Conservation (phyloP, 2,113 vertebrate species). For the Nycticryphes semicollaris region DNA sequence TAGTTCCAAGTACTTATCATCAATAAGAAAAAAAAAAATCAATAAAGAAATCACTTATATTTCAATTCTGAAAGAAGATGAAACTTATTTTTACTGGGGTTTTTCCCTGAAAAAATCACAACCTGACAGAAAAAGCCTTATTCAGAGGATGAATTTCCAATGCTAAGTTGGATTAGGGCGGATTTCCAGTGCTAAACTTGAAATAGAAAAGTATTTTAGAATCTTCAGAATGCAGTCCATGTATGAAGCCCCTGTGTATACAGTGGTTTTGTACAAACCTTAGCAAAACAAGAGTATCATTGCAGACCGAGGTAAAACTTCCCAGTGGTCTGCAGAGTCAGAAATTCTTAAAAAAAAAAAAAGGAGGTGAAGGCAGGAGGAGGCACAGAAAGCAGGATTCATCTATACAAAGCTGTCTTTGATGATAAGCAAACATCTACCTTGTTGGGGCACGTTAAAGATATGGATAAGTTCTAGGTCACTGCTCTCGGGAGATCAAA, state of each 20-base stretch:
- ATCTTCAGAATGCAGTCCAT: not conserved
- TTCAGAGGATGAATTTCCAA: not conserved
- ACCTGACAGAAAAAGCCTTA: not conserved
- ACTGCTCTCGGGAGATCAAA: constrained; percentile 41
- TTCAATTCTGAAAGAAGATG: not conserved
- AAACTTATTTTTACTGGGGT: not conserved
- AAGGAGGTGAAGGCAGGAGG: not conserved
- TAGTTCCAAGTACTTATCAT: not conserved
- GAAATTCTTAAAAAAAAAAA: not conserved
- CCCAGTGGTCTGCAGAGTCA: not conserved
- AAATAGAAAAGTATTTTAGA: not conserved
- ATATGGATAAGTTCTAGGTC: constrained; percentile 38
- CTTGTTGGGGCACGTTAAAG: constrained; percentile 16
- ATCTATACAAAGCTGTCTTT: constrained; percentile 38
- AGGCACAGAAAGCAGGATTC: not conserved
- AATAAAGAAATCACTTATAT: not conserved
- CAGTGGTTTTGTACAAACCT: not conserved
- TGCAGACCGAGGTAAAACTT: not conserved
- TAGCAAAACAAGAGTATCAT: not conserved
- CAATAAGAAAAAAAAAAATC: not conserved
- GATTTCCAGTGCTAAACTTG: not conserved
- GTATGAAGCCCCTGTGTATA: not conserved
- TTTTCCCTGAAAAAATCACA: not conserved
- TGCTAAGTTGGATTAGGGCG: not conserved
- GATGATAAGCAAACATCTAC: constrained; percentile 49